phyloP scores from a whole-genome alignment of 2,888 invertebrate genomes.

The Sialis lutaria region DNA sequence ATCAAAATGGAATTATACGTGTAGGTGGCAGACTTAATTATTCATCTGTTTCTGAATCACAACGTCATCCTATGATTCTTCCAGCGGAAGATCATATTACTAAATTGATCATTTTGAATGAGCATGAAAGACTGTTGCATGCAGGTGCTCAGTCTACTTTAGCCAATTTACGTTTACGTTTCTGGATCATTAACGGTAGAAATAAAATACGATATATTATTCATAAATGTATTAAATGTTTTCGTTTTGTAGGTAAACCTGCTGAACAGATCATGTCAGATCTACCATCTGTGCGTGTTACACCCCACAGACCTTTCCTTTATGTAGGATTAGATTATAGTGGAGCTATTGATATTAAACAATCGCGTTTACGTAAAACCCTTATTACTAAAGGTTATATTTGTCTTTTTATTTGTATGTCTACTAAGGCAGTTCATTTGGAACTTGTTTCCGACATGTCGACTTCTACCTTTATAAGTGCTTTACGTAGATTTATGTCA shows the following conservation, averaged over 20 bases:
- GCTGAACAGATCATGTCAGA: background rate
- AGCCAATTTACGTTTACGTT: background rate
- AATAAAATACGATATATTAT: no score
- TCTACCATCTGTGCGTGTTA: background rate
- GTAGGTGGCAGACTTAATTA: background rate
- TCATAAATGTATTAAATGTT: no score
- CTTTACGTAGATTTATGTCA: constrained; percentile 3
- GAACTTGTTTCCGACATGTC: background rate
- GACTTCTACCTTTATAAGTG: background rate
- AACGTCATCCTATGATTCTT: background rate
- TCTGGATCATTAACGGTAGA: no score
- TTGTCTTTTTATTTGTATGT: constrained; percentile 6
- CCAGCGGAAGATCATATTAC: background rate
- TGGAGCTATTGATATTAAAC: background rate
- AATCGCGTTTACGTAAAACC: background rate
- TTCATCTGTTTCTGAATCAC: background rate
- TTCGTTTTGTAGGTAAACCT: background rate
- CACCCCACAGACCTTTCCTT: background rate
- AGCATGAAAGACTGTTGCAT: background rate
- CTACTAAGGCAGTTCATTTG: constrained; percentile 5
- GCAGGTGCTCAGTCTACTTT: background rate
- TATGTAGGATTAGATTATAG: background rate
- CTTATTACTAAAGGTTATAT: constrained; percentile 4
- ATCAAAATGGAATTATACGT: background rate
- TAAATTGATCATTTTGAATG: background rate